phyloP scores from a whole-genome alignment of 2,888 invertebrate species.

The Apocheima hispidaria region DNA sequence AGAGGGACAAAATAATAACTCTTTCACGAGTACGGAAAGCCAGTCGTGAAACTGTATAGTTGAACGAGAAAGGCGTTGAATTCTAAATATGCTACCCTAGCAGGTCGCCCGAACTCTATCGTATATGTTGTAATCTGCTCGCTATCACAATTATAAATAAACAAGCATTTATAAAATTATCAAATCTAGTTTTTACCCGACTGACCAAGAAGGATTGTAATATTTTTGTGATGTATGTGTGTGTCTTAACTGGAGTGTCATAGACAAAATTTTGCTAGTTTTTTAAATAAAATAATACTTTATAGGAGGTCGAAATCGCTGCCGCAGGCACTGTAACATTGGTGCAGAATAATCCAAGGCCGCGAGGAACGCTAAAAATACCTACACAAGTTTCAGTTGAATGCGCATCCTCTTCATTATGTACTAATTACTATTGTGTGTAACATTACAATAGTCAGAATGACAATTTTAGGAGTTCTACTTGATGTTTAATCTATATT shows the following conservation, averaged over 20 bases:
- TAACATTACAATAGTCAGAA: constrained; percentile 46
- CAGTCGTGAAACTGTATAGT: constrained; percentile 5
- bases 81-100: no score
- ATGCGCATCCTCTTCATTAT: constrained; percentile 55
- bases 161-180: no score
- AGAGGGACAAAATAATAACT: constrained; percentile 59
- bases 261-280: no score
- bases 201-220: no score
- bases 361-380: constrained; percentile 39
- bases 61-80: not conserved
- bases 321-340: constrained; percentile 1
- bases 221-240: no score
- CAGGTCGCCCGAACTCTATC: no score
- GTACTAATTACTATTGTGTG: constrained; percentile 41
- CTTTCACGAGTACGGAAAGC: constrained; percentile 29
- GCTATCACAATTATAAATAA: no score
- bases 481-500: not conserved
- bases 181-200: no score
- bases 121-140: no score
- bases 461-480: constrained; percentile 39
- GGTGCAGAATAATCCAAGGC: constrained; percentile 47
- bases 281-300: no score
- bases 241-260: no score
- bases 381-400: constrained; percentile 51
- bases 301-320: constrained; percentile 7